Percentiles rank a stretch among this genome's conserved stretches.
These are phyloP conservation scores for Candoia aspera DNA, from an alignment of 2,113 vertebrate species.

Conservation along the genomic window DNA sequence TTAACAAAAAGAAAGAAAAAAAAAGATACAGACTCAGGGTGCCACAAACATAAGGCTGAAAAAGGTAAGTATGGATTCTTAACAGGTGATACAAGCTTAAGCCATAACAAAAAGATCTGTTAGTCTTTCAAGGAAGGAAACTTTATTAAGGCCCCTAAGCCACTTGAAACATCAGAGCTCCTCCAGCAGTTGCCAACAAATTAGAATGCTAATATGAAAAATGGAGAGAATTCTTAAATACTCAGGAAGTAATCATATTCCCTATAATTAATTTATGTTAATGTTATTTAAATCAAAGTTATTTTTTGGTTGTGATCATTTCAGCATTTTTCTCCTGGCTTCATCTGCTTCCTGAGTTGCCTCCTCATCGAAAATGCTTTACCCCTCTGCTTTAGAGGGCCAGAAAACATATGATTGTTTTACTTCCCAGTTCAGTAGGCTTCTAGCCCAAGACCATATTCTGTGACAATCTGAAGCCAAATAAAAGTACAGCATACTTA, in stretches of 20 bases:
- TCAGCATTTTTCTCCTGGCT: background rate
- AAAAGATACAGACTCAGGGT: background rate
- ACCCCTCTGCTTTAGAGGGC: background rate
- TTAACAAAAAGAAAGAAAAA: background rate
- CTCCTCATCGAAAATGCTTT: background rate
- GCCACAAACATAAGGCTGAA: background rate
- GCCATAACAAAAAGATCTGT: background rate
- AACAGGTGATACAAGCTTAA: background rate
- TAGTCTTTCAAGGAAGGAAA: background rate
- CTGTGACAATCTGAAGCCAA: background rate
- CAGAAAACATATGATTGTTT: background rate
- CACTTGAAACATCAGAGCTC: background rate
- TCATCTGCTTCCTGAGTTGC: background rate
- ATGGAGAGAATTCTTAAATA: background rate
- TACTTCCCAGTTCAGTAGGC: background rate
- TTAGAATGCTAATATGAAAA: background rate
- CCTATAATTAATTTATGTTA: background rate
- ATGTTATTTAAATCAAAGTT: background rate
- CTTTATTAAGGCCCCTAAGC: background rate
- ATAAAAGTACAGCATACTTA: conserved; percentile 56
- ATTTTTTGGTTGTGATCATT: background rate
- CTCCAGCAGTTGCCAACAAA: background rate
- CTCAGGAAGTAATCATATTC: background rate
- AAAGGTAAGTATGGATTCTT: background rate
- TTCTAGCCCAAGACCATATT: background rate